phyloP scores from a whole-genome alignment of 2,113 vertebrate species.

The Microcebus griseorufus region DNA sequence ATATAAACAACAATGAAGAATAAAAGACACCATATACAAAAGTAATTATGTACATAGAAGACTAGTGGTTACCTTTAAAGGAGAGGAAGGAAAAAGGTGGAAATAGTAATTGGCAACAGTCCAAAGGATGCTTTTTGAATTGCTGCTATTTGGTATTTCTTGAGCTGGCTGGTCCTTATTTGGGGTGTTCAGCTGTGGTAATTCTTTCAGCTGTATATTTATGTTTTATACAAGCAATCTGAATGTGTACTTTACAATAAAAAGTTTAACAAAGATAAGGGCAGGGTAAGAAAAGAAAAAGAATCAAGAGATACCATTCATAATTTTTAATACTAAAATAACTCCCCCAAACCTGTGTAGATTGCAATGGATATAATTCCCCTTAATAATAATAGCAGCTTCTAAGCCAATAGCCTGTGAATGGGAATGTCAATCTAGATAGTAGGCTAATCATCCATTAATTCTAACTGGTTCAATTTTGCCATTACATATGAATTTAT shows the following conservation, averaged over 20 bases:
- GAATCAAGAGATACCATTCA: background rate
- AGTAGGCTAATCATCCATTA: background rate
- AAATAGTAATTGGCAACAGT: background rate
- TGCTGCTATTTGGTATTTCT: background rate
- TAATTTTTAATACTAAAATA: background rate
- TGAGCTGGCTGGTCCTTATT: background rate
- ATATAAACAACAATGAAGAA: background rate
- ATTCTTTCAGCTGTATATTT: background rate
- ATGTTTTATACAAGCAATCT: constrained; percentile 5
- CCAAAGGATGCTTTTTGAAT: background rate
- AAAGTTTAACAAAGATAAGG: background rate
- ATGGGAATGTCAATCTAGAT: background rate
- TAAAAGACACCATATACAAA: background rate
- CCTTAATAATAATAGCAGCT: background rate
- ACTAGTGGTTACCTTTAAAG: background rate
- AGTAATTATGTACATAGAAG: background rate
- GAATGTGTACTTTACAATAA: background rate
- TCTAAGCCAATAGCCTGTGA: background rate
- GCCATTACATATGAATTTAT: background rate
- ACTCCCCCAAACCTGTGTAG: background rate
- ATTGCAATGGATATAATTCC: background rate
- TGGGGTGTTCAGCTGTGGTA: background rate
- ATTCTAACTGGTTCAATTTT: background rate
- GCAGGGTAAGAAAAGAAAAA: background rate
- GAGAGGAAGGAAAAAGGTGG: background rate